These are phyloP conservation scores for Oenanthe melanoleuca DNA, from an alignment of 2,113 vertebrate species.

Conservation along the genomic window DNA sequence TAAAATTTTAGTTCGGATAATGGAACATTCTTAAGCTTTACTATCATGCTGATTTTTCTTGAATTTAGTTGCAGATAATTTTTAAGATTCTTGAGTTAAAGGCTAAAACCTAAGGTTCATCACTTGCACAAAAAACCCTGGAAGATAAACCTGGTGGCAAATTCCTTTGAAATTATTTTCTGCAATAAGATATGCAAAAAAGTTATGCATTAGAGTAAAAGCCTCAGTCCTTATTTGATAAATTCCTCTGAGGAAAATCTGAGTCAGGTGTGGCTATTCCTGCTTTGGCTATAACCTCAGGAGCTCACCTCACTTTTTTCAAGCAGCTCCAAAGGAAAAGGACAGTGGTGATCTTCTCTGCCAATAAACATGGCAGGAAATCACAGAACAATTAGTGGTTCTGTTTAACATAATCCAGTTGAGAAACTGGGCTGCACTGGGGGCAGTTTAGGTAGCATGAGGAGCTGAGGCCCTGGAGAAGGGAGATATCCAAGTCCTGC, in stretches of 20 bases:
- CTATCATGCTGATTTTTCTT: neutral
- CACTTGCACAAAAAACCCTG: neutral
- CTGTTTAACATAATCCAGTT: neutral
- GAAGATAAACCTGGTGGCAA: neutral
- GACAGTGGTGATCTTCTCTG: neutral
- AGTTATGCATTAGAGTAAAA: neutral
- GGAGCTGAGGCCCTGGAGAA: neutral
- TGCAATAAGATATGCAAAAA: neutral
- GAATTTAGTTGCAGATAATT: neutral
- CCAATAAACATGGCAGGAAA: neutral
- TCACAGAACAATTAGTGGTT: neutral
- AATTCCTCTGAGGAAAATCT: neutral
- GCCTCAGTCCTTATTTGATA: neutral
- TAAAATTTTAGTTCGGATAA: neutral
- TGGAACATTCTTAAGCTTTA: neutral
- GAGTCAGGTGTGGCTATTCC: neutral
- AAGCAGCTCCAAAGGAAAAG: neutral
- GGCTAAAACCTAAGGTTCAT: neutral
- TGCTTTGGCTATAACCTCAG: neutral
- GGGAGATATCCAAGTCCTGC: rapidly evolving
- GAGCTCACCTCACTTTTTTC: neutral
- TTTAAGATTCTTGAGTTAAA: neutral
- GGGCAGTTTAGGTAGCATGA: neutral
- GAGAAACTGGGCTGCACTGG: neutral
- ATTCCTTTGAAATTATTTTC: neutral